These are phyloP conservation scores for Acridotheres tristis DNA, from an alignment of 2,797 vertebrate species.

Conservation along the genomic window DNA sequence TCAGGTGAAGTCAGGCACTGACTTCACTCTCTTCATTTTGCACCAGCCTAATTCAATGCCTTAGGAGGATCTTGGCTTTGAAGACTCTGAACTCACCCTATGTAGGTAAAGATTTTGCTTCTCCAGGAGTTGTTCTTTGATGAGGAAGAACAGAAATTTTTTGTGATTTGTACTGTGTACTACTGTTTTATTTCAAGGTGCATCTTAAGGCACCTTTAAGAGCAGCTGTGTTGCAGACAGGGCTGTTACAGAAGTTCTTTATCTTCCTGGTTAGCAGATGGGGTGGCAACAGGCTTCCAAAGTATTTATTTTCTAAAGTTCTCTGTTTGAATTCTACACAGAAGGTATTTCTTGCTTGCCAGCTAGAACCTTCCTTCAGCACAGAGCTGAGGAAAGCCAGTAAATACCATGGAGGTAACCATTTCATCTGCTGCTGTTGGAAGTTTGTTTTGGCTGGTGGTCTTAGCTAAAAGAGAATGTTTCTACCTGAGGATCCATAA, in stretches of 20 bases:
- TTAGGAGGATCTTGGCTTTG: neutral
- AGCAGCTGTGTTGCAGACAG: neutral
- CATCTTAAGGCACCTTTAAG: neutral
- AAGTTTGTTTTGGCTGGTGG: neutral
- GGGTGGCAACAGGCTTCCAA: neutral
- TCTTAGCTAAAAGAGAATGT: slow-evolving; percentile 12
- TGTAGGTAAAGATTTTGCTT: neutral
- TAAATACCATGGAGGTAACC: neutral
- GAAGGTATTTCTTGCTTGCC: neutral
- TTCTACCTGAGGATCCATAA: slow-evolving; percentile 20
- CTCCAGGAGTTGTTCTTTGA: neutral
- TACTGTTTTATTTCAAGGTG: neutral
- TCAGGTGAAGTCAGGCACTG: neutral
- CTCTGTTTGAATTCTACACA: neutral
- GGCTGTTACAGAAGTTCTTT: neutral
- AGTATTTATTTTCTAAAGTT: neutral
- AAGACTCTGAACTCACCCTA: neutral
- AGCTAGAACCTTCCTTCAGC: neutral
- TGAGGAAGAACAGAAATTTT: neutral
- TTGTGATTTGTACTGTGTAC: neutral
- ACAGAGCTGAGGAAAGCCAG: neutral
- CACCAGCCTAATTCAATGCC: neutral
- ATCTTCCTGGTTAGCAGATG: neutral
- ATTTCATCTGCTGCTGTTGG: slow-evolving; percentile 5
- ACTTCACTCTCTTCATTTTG: neutral